Conservation (phyloP, 2,797 vertebrate species). For the Sarcoramphus papa region DNA sequence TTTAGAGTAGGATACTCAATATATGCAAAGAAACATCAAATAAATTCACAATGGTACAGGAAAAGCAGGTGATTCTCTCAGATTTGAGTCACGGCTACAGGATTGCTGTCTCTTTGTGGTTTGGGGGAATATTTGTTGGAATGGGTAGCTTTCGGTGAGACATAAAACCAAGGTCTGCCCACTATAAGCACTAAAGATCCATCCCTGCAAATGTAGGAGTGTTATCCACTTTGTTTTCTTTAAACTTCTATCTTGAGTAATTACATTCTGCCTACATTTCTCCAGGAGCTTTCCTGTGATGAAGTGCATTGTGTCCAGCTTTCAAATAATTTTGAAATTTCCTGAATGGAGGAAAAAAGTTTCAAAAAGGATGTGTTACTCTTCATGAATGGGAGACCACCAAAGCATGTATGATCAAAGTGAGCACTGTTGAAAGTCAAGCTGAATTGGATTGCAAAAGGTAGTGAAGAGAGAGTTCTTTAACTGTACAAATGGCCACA, state of each 20-base stretch:
- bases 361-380: background rate
- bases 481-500: background rate
- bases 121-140: background rate
- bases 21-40: background rate
- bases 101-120: background rate
- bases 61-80: background rate
- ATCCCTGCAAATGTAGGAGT: background rate
- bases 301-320: background rate
- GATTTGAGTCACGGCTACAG: background rate
- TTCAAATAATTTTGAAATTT: background rate
- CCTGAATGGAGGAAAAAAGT: background rate
- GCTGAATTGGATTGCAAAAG: background rate
- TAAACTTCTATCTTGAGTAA: background rate
- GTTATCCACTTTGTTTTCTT: background rate
- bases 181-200: background rate
- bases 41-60: background rate
- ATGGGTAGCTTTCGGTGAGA: background rate
- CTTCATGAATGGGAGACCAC: background rate
- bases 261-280: background rate
- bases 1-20: background rate
- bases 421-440: background rate
- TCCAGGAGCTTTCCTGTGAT: background rate
- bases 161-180: background rate
- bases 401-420: background rate
- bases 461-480: background rate